A percentile compares a stretch with the other conserved stretches of the same genome.
Conservation (phyloP, 2,113 vertebrate genomes). For the Ictalurus furcatus region DNA sequence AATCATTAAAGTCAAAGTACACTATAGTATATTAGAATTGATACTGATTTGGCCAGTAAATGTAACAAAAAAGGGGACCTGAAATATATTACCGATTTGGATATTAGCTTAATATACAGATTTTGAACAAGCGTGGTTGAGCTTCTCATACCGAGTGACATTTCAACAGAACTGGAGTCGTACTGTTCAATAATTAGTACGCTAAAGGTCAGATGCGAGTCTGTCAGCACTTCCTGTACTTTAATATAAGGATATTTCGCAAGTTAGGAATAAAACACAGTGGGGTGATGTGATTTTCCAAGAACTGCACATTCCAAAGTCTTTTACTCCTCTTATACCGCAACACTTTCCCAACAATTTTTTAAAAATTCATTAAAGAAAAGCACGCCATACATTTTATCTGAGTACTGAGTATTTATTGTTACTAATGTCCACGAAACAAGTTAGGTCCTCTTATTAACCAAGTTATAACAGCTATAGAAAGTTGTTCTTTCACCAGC, state of each 20-base stretch:
- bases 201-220: background rate
- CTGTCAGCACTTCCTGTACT: background rate
- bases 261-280: background rate
- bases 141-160: conserved; percentile 35
- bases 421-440: background rate
- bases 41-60: background rate
- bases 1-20: background rate
- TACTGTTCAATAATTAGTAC: conserved; percentile 16
- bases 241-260: background rate
- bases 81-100: background rate
- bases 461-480: too few relatives aligned
- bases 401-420: background rate
- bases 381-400: too few relatives aligned
- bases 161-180: conserved; percentile 23
- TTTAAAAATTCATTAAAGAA: too few relatives aligned
- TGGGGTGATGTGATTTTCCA: background rate
- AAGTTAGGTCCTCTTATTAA: background rate
- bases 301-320: background rate
- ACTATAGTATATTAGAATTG: background rate
- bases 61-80: too few relatives aligned
- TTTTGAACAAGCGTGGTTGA: background rate
- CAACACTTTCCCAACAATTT: too few relatives aligned
- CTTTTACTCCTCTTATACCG: too few relatives aligned
- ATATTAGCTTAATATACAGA: conserved; percentile 2
- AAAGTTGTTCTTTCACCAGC: too few relatives aligned